A percentile compares a stretch with the other conserved stretches of the same genome.
Conservation (phyloP, 2,113 vertebrate species). For the Tyrannus savana region DNA sequence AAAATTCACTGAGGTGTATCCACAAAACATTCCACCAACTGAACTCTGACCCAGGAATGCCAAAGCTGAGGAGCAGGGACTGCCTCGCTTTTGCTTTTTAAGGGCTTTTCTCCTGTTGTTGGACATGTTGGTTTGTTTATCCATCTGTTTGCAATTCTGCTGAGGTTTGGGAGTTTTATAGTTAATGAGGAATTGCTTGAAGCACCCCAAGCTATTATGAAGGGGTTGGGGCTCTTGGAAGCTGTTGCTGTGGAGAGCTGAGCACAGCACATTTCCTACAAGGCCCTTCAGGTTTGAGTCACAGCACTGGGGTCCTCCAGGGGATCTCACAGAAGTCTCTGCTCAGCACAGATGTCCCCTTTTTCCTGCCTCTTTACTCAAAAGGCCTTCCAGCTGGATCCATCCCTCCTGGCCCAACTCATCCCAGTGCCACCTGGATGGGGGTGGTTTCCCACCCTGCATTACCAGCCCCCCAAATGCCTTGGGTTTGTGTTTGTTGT, state of each 20-base stretch:
- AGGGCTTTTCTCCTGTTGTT: background rate
- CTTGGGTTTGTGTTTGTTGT: background rate
- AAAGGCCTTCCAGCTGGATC: background rate
- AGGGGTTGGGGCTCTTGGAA: background rate
- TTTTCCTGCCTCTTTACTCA: background rate
- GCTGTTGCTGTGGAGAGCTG: background rate
- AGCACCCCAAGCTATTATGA: background rate
- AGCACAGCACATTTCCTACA: background rate
- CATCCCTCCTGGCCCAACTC: background rate
- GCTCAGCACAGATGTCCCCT: background rate
- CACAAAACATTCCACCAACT: background rate
- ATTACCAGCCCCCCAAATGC: background rate
- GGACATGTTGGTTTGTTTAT: background rate
- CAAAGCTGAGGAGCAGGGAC: background rate
- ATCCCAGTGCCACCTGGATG: background rate
- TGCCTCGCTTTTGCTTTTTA: background rate
- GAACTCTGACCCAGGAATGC: background rate
- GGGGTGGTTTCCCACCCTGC: background rate
- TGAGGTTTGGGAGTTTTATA: constrained; percentile 26
- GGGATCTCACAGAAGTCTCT: background rate
- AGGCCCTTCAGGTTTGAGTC: background rate
- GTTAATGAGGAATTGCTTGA: background rate
- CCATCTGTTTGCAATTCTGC: constrained; percentile 42
- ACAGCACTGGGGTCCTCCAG: background rate
- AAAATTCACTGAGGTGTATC: rapidly evolving